These are phyloP conservation scores for Sitta europaea DNA, from an alignment of 2,113 vertebrate species.

Conservation along the genomic window DNA sequence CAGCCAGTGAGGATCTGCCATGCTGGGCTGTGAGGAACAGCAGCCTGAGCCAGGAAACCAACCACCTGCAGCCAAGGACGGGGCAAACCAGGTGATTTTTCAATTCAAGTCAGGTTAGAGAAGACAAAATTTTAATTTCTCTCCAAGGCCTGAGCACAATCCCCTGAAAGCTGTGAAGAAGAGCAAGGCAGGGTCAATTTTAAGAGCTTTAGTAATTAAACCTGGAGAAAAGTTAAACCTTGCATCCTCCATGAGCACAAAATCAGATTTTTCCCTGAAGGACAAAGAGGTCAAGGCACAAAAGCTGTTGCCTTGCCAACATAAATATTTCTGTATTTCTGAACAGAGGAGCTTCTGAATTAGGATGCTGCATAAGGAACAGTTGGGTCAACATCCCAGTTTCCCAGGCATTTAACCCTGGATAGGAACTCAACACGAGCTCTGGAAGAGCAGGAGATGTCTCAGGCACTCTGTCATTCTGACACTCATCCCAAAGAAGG, in stretches of 20 bases:
- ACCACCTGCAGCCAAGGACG: rapidly evolving
- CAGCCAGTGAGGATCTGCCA: not conserved
- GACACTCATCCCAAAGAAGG: not conserved
- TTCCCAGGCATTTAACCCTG: not conserved
- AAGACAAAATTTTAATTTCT: not conserved
- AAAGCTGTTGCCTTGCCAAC: constrained; percentile 49
- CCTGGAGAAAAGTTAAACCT: not conserved
- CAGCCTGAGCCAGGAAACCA: not conserved
- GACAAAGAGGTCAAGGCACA: not conserved
- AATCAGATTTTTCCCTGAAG: not conserved
- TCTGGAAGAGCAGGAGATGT: not conserved
- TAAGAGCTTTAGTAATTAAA: not conserved
- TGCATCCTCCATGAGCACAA: not conserved
- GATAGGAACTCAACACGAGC: rapidly evolving
- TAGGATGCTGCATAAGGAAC: not conserved
- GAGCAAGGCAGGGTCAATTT: rapidly evolving
- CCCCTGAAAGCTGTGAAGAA: not conserved
- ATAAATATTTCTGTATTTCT: constrained; percentile 16
- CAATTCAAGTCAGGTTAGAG: not conserved
- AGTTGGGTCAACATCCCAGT: not conserved
- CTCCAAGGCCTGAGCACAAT: not conserved
- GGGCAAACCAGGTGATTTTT: not conserved
- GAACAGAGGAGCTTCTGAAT: not conserved
- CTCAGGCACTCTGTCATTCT: not conserved
- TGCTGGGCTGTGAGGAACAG: not conserved